Evolutionary conservation across 1,140 invertebrate species (phyloP).

Genomic region (Steinernema feltiae): DNA sequence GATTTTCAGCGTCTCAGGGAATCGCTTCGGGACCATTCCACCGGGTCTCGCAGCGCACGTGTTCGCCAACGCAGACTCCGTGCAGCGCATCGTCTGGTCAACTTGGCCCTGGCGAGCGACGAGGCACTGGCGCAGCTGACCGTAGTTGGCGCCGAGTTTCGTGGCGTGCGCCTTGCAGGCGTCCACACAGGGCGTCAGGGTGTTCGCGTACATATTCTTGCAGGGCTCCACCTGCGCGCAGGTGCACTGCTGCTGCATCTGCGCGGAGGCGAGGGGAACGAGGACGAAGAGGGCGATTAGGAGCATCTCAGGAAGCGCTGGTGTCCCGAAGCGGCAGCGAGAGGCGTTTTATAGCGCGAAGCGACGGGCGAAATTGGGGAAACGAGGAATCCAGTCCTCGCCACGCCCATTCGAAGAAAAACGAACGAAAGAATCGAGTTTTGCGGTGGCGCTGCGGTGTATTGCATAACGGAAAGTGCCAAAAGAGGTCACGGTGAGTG

Average conservation of each 20-base stretch:
- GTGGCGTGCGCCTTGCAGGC: slow-evolving; percentile 21
- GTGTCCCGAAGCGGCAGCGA: no score
- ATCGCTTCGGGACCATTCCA: slow-evolving; percentile 27
- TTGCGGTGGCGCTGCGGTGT: background rate
- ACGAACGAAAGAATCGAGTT: background rate
- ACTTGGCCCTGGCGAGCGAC: slow-evolving; percentile 19
- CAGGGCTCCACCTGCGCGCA: slow-evolving; percentile 24
- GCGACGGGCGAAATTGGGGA: background rate
- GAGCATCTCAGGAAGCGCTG: slow-evolving; percentile 22
- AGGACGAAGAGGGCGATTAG: slow-evolving; percentile 9
- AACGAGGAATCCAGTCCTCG: background rate
- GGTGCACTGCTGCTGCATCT: slow-evolving; percentile 29
- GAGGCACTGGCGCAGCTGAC: slow-evolving; percentile 23
- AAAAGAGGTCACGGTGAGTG: background rate
- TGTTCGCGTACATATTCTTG: background rate
- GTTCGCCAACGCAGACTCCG: slow-evolving; percentile 7
- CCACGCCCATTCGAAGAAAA: background rate
- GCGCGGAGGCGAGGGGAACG: slow-evolving; percentile 18
- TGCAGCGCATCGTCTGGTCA: slow-evolving; percentile 13
- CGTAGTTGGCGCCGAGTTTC: slow-evolving; percentile 28
- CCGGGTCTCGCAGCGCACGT: slow-evolving; percentile 28
- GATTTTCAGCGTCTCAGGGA: slow-evolving; percentile 32
- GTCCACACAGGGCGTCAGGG: slow-evolving; percentile 26
- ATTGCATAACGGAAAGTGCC: background rate
- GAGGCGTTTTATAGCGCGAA: background rate